Evolutionary conservation across 2,113 vertebrate genomes (phyloP).

Genomic region (Dipodomys merriami): DNA sequence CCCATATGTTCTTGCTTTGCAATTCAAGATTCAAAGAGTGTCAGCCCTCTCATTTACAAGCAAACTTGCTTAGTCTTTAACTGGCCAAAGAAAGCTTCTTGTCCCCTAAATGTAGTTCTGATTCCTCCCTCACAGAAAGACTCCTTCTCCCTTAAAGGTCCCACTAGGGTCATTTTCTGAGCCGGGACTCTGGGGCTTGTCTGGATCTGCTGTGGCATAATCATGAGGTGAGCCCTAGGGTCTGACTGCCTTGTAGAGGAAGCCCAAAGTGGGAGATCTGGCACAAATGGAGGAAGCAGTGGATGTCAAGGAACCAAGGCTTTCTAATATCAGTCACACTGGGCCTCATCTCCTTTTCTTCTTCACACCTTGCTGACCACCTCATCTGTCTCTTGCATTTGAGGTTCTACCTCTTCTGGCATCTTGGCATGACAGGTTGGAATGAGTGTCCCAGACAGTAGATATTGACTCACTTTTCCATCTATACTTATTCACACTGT

Average conservation of each 20-base stretch:
- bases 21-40: background rate
- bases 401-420: background rate
- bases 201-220: background rate
- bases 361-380: background rate
- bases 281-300: background rate
- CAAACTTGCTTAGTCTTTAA: background rate
- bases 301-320: background rate
- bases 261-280: background rate
- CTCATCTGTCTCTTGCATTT: background rate
- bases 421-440: background rate
- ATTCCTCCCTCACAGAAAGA: background rate
- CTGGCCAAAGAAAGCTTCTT: background rate
- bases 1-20: constrained; percentile 1
- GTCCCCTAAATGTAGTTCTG: background rate
- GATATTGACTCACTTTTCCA: background rate
- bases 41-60: background rate
- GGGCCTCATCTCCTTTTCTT: background rate
- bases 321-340: background rate
- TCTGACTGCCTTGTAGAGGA: background rate
- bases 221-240: background rate
- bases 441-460: background rate
- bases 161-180: background rate
- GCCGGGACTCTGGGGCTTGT: background rate
- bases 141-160: background rate
- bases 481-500: background rate